Evolutionary conservation across 2,888 invertebrate species (phyloP).

Genomic region (Heliconius aoede): DNA sequence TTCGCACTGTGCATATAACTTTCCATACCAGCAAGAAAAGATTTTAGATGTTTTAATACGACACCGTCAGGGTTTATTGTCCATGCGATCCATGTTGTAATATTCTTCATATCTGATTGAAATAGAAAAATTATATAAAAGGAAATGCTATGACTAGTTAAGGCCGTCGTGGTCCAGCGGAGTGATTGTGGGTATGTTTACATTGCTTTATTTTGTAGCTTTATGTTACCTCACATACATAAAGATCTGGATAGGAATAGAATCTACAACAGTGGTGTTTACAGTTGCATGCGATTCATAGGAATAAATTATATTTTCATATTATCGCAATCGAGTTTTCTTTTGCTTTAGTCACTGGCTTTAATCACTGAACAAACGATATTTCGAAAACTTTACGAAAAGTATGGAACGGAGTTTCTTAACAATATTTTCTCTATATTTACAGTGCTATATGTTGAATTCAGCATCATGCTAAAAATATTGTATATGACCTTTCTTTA

Average conservation of each 20-base stretch:
- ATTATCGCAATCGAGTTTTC: neutral
- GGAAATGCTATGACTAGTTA: too few species aligned
- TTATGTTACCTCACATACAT: too few species aligned
- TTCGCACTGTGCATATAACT: conserved; percentile 96
- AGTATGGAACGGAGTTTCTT: neutral
- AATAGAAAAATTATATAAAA: conserved; percentile 13
- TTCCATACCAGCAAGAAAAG: conserved; percentile 92
- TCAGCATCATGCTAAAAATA: neutral
- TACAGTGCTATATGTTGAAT: neutral
- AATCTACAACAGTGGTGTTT: neutral
- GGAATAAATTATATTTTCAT: neutral
- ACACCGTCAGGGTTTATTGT: conserved; percentile 87
- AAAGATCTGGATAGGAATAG: too few species aligned
- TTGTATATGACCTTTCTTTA: neutral
- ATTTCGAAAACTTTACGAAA: too few species aligned
- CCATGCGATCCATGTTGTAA: conserved; percentile 85
- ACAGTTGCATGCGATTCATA: neutral
- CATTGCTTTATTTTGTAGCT: neutral
- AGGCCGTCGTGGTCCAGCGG: too few species aligned
- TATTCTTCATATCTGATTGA: conserved; percentile 71
- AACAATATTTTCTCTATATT: neutral
- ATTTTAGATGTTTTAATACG: conserved; percentile 88
- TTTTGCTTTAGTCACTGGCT: too few species aligned
- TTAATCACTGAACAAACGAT: too few species aligned
- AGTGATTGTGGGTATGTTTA: too few species aligned